Evolutionary conservation across 2,797 vertebrate species (phyloP).

Genomic region (Somateria mollissima): DNA sequence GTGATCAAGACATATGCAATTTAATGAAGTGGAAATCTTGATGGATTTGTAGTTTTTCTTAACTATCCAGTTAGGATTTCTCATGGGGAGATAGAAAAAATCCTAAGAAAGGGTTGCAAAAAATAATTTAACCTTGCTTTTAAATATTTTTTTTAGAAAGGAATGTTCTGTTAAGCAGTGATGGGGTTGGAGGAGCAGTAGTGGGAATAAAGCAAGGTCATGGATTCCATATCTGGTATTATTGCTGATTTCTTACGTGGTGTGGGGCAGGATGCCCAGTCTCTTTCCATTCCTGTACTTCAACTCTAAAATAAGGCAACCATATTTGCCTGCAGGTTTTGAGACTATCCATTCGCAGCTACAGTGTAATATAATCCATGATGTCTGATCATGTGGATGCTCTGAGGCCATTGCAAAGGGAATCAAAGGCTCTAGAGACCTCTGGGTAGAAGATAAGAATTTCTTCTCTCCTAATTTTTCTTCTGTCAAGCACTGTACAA

Average conservation of each 20-base stretch:
- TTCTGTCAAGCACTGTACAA: not conserved
- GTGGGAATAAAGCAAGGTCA: not conserved
- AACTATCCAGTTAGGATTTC: not conserved
- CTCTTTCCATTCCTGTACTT: not conserved
- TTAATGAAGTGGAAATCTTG: not conserved
- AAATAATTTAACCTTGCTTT: not conserved
- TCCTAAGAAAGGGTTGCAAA: not conserved
- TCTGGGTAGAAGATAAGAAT: not conserved
- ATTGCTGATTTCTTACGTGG: not conserved
- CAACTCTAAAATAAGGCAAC: conserved; percentile 10
- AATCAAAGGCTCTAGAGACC: conserved; percentile 27
- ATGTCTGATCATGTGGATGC: not conserved
- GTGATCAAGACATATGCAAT: not conserved
- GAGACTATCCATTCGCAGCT: not conserved
- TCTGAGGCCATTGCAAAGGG: conserved; percentile 6
- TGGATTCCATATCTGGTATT: not conserved
- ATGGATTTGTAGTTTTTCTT: not conserved
- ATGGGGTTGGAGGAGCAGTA: not conserved
- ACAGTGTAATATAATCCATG: not conserved
- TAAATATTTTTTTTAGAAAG: not conserved
- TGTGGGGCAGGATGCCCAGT: not conserved
- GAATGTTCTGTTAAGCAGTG: not conserved
- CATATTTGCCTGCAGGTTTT: conserved; percentile 7
- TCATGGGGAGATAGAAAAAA: not conserved
- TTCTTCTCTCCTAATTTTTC: conserved; percentile 25